phyloP scores from a whole-genome alignment of 2,888 invertebrate species.

The Falcaria lacertinaria region DNA sequence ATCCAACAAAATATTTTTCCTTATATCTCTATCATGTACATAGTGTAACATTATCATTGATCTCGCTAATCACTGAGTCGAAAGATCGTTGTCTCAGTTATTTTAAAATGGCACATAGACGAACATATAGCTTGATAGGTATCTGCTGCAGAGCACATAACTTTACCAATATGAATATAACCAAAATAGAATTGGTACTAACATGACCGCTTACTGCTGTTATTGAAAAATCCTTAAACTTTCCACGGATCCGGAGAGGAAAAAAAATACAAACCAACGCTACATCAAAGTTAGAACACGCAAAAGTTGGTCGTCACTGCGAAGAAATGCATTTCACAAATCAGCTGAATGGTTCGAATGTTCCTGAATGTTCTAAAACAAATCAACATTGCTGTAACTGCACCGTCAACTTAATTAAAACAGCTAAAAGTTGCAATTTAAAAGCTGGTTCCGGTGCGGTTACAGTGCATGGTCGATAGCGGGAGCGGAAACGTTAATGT shows the following conservation, averaged over 20 bases:
- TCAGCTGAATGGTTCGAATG: constrained; percentile 17
- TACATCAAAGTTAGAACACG: constrained; percentile 6
- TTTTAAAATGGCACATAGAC: too few relatives aligned
- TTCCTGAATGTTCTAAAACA: constrained; percentile 23
- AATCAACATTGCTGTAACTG: constrained; percentile 69
- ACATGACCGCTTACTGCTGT: too few relatives aligned
- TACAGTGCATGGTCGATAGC: neutral
- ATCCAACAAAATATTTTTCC: too few relatives aligned
- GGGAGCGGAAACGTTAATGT: constrained; percentile 3
- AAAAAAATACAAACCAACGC: constrained; percentile 4
- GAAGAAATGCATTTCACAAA: constrained; percentile 25
- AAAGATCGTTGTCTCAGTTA: too few relatives aligned
- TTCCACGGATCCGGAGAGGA: neutral
- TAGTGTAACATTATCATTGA: too few relatives aligned
- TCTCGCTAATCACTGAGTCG: too few relatives aligned
- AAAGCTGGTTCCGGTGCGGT: constrained; percentile 31
- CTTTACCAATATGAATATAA: too few relatives aligned
- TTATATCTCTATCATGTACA: too few relatives aligned
- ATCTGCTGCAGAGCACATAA: too few relatives aligned
- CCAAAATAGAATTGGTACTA: too few relatives aligned
- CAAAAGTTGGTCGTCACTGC: constrained; percentile 11
- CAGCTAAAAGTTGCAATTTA: constrained; percentile 71
- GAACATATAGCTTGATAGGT: too few relatives aligned
- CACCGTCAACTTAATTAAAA: constrained; percentile 76
- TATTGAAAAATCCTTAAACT: constrained; percentile 15